Evolutionary conservation across 2,113 vertebrate genomes (phyloP), one percentile per base, ranked within the genome.

Genomic region (Bubo bubo): DNA sequence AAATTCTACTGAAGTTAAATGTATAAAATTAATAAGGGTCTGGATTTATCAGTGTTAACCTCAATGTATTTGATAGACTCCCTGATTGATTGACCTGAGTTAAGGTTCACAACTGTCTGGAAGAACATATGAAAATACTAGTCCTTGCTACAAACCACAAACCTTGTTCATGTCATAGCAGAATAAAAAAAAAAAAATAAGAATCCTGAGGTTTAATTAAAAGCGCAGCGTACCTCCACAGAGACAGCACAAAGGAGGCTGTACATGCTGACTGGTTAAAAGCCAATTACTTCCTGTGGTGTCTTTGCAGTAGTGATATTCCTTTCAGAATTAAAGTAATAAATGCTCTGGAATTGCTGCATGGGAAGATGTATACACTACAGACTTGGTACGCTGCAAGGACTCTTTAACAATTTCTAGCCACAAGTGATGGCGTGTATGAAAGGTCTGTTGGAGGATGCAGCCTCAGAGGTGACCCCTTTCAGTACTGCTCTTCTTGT

Each of bases 341-440:
- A 83, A 88, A 47, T 10, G 23, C 16, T 41, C 9, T 66, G 62
- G 24, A 41, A 70, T 6, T 88, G 32, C 60, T 27, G 12, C 37
- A 23, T 1, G 2, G 50, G 43, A 86, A 75, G 55, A 74, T 18
- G 27, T 12, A 10, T n/a, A 9, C 3, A 0, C 21, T 60, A 16
- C 3, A 63, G 15, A 45, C 28, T 23, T 68, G 37, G 39, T 55
- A 47, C 14, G 10, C 32, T 89, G 14, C 2, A 24, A 75, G 21
- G 45, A 59, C 14, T 88, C 28, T 39, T 39, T 13, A 45, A 27
- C 28, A 39, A 30, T 63, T 75, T 82, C 28, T 84, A 45, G 8
- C 35, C 43, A 45, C 10, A 52, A 62, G 12, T 45, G 16, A 26
- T 1, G 1, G 16, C 0, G 0, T 35, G 4, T 49, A 16, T 52